Conservation (phyloP, 1,140 invertebrate species). For the Semibalanus balanoides region DNA sequence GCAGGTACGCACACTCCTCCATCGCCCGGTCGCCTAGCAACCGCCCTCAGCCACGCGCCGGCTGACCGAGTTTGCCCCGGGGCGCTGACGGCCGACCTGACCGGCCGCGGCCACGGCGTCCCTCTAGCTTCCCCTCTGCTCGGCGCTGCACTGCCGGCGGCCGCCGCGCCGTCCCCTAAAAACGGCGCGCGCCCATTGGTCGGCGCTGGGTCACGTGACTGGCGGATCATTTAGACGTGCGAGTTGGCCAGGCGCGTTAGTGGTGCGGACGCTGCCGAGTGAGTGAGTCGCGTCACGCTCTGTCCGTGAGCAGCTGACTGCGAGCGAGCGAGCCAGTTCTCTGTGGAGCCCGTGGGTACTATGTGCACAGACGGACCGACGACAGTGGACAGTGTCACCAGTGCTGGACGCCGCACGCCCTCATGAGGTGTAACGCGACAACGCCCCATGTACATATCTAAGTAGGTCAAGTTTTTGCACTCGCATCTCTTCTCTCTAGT, state of each 20-base stretch:
- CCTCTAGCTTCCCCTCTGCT: background rate
- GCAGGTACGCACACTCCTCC: background rate
- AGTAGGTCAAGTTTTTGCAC: background rate
- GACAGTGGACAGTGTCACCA: background rate
- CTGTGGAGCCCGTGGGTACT: background rate
- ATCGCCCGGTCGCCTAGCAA: background rate
- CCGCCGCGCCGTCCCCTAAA: background rate
- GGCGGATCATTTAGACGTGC: background rate
- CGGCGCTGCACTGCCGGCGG: background rate
- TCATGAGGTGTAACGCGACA: background rate
- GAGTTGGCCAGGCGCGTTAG: background rate
- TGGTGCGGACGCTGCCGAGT: background rate
- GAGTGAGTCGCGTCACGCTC: background rate
- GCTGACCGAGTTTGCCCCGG: too few species aligned
- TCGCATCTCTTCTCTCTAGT: background rate
- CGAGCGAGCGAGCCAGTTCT: background rate
- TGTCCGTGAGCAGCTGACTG: background rate
- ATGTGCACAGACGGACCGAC: background rate
- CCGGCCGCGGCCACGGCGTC: background rate
- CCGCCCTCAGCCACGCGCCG: background rate
- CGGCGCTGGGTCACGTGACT: background rate
- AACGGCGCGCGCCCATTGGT: background rate
- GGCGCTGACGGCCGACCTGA: background rate
- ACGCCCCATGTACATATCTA: background rate
- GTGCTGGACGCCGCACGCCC: background rate